phyloP scores from a whole-genome alignment of 2,888 invertebrate genomes.

The Gymnocheta viridis region DNA sequence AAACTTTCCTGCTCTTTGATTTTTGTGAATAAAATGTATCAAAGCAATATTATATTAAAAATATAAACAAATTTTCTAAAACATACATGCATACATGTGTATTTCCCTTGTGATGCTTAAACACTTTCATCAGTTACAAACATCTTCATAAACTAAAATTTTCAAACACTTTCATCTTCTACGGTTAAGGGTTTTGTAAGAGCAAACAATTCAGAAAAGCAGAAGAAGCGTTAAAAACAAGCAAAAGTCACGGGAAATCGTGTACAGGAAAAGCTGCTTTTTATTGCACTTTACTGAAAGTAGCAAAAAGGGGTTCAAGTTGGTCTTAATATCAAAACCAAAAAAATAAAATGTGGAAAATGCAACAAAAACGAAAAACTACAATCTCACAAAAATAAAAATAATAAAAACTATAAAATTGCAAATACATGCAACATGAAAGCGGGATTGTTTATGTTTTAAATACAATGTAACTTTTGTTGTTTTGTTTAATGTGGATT shows the following conservation, averaged over 20 bases:
- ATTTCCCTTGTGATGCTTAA: too few species aligned
- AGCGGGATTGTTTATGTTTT: constrained; percentile 31
- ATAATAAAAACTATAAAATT: neutral
- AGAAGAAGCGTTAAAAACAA: neutral
- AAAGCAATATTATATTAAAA: too few species aligned
- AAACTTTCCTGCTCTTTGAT: too few species aligned
- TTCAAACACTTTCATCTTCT: constrained; percentile 46
- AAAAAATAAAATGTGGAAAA: constrained; percentile 46
- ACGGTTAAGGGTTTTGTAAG: constrained; percentile 12
- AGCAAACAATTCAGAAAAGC: neutral
- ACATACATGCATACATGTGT: too few species aligned
- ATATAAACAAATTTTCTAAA: too few species aligned
- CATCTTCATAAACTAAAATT: constrained; percentile 25
- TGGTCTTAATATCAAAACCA: constrained; percentile 60
- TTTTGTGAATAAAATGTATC: too few species aligned
- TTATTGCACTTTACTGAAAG: constrained; percentile 34
- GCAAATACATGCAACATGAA: constrained; percentile 3
- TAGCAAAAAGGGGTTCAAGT: constrained; percentile 55
- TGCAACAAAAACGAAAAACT: neutral
- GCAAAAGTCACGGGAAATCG: constrained; percentile 51
- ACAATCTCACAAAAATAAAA: constrained; percentile 1
- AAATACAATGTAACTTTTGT: constrained; percentile 60
- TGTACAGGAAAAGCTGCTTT: constrained; percentile 49
- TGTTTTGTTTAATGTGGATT: constrained; percentile 50
- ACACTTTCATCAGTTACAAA: neutral